phyloP scores from a whole-genome alignment of 2,888 invertebrate genomes.

The Meliscaeva auricollis region DNA sequence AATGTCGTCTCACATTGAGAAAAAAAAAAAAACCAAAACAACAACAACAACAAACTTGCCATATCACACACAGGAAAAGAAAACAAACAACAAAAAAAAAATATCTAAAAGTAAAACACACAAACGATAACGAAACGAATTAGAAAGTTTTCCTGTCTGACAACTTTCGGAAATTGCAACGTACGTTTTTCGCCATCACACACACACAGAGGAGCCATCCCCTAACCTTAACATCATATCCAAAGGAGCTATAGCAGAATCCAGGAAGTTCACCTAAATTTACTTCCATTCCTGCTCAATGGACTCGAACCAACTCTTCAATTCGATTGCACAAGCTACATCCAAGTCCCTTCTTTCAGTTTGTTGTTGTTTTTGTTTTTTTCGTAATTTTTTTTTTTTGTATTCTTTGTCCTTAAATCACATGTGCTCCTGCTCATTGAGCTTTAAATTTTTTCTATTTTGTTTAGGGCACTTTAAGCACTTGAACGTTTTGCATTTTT shows the following conservation, averaged over 20 bases:
- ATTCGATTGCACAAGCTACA: constrained; percentile 59
- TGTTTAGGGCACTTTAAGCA: constrained; percentile 30
- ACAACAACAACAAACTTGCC: constrained; percentile 23
- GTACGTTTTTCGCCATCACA: constrained; percentile 27
- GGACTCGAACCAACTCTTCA: constrained; percentile 64
- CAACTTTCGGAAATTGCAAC: constrained; percentile 73
- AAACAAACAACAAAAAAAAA: constrained; percentile 5
- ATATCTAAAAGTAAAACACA: constrained; percentile 17
- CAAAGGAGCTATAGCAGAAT: constrained; percentile 3
- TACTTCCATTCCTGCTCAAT: constrained; percentile 63
- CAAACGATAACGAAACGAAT: constrained; percentile 66
- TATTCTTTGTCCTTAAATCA: constrained; percentile 14
- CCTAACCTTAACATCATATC: background rate
- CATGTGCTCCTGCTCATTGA: constrained; percentile 39
- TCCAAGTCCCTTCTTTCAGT: constrained; percentile 9
- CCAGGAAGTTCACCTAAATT: constrained; percentile 45
- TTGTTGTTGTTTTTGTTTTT: background rate
- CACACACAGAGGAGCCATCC: background rate
- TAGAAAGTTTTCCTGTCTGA: constrained; percentile 76
- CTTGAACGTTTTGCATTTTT: constrained; percentile 41
- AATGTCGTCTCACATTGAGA: constrained; percentile 5
- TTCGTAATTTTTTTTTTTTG: background rate
- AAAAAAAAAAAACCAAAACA: constrained; percentile 25
- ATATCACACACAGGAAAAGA: constrained; percentile 18
- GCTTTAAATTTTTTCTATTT: constrained; percentile 54